Evolutionary conservation across 2,888 invertebrate species (phyloP).

Genomic region (Brassicogethes aeneus): DNA sequence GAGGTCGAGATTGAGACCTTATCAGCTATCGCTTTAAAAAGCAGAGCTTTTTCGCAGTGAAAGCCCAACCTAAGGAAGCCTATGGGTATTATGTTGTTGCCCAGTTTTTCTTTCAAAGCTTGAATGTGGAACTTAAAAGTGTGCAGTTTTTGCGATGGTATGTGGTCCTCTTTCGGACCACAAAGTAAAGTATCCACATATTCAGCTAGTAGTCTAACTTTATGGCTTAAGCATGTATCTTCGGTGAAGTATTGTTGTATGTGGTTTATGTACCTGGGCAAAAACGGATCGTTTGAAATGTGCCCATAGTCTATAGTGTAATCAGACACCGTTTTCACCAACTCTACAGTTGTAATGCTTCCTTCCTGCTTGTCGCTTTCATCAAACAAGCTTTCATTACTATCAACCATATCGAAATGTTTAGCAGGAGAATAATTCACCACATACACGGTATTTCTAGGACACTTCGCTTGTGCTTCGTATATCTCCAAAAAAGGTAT

Average conservation of each 20-base stretch:
- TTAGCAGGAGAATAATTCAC: conserved; percentile 26
- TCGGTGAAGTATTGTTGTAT: conserved; percentile 18
- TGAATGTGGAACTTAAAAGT: conserved; percentile 26
- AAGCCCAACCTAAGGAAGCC: conserved; percentile 43
- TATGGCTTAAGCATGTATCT: conserved; percentile 12
- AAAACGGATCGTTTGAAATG: conserved; percentile 23
- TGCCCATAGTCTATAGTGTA: conserved; percentile 19
- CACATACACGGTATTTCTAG: conserved; percentile 28
- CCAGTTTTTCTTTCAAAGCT: conserved; percentile 28
- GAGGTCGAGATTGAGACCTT: conserved; percentile 42
- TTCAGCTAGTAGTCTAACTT: conserved; percentile 25
- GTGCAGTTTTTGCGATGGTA: conserved; percentile 23
- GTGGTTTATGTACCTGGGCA: conserved; percentile 23
- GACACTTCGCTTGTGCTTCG: conserved; percentile 21
- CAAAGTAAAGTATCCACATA: conserved; percentile 28
- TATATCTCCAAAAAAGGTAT: conserved; percentile 34
- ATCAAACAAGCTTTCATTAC: background rate
- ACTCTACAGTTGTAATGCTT: background rate
- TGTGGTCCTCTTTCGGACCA: conserved; percentile 21
- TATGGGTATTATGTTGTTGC: conserved; percentile 43
- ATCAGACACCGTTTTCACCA: background rate
- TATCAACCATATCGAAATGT: too few relatives aligned
- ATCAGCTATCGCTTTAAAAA: conserved; percentile 47
- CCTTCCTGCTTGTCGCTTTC: too few relatives aligned
- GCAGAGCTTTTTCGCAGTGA: conserved; percentile 44